A percentile compares a stretch with the other conserved stretches of the same genome.
Conservation (phyloP, 2,888 invertebrate genomes). For the Heterodera filipjevi region DNA sequence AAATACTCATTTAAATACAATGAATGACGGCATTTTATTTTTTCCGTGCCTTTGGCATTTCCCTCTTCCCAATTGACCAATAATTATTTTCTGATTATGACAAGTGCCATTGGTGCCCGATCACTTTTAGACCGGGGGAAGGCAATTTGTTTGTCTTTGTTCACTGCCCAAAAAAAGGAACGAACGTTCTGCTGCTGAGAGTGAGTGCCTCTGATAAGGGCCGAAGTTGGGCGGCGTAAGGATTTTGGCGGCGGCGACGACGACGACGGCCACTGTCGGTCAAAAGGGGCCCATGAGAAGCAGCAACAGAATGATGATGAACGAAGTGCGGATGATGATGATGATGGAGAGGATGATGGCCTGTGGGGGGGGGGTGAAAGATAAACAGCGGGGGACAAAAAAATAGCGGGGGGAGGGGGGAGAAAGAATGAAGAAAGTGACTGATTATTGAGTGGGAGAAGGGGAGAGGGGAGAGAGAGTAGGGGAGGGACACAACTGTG, state of each 20-base stretch:
- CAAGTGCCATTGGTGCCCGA: neutral
- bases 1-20: no score
- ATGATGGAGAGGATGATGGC: neutral
- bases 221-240: neutral
- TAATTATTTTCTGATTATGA: no score
- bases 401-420: neutral
- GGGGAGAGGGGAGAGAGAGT: no score
- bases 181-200: neutral
- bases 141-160: neutral
- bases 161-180: neutral
- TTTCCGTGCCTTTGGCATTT: no score
- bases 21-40: no score
- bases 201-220: conserved; percentile 3
- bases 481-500: no score
- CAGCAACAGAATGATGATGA: neutral
- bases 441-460: neutral
- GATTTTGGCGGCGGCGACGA: neutral
- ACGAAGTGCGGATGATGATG: no score
- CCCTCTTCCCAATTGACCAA: no score
- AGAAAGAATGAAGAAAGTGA: neutral
- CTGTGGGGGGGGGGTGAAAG: neutral
- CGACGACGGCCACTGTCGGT: neutral
- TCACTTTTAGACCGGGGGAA: no score
- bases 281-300: neutral
- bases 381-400: neutral